A percentile compares a stretch with the other conserved stretches of the same genome.
Evolutionary conservation across 2,113 vertebrate genomes (phyloP).

Genomic region (Pachycephala philippinensis): DNA sequence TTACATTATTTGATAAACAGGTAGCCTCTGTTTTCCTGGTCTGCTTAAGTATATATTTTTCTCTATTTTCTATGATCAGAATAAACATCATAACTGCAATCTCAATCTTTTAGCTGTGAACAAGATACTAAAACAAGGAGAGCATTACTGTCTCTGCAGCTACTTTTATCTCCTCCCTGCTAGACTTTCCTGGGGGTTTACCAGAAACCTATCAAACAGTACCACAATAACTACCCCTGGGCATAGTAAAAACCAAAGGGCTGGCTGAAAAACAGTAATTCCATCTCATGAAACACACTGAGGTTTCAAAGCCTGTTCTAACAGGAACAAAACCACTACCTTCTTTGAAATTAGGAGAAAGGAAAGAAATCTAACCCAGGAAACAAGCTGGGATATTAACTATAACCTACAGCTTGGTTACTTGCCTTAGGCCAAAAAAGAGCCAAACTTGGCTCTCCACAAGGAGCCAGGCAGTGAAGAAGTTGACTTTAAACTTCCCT

Average conservation of each 20-base stretch:
- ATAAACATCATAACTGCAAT: neutral
- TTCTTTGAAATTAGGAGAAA: neutral
- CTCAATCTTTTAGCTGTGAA: neutral
- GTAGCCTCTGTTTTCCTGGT: neutral
- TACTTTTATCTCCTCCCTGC: neutral
- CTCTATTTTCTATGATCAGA: neutral
- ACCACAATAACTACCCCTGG: neutral
- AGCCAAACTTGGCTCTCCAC: neutral
- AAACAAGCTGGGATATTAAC: neutral
- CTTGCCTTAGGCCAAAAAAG: neutral
- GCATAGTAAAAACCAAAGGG: neutral
- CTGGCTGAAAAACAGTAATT: neutral
- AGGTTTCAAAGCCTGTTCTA: neutral
- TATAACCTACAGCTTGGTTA: neutral
- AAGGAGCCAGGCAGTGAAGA: neutral
- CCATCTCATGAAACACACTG: neutral
- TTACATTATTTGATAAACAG: neutral
- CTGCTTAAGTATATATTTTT: neutral
- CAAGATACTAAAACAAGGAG: neutral
- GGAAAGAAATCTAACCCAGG: neutral
- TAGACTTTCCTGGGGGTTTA: neutral
- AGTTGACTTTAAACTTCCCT: neutral
- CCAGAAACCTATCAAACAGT: neutral
- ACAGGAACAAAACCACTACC: neutral
- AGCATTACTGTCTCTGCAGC: neutral